Base-by-base conservation (phyloP, 2,113 vertebrate genomes). In the Mungos mungo region DNA sequence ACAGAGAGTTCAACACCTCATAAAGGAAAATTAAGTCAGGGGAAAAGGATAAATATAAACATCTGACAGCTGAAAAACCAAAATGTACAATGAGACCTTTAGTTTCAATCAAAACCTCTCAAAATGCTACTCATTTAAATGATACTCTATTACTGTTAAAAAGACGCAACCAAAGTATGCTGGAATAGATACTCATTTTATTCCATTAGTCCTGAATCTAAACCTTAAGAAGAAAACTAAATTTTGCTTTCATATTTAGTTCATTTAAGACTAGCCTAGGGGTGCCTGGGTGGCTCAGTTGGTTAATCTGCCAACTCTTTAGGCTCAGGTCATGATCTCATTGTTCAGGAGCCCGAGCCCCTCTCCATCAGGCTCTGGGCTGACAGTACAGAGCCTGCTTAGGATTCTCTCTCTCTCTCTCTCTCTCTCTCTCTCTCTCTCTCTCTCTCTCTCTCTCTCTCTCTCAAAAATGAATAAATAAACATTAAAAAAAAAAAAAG, bases 191-290 rank as follows among this genome's bases (percentile, higher is more conserved):
- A 76, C 16, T 83, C 1, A 18, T 90, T 95, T 50, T 63, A 91
- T 72, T 90, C 52, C 38, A 52, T 76, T 95, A 76, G 25, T 95
- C 93, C 81, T 66, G 5, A 86, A 31, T 89, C 41, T 89, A 89
- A 77, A 35, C 69, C 47, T 69, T 71, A 45, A 83, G 5, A 5
- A 92, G 33, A 72, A 83, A 50, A 45, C 5, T 54, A 50, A 16
- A 33, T 27, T 91, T 76, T 68, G 25, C 10, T 66, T 71, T 41
- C 35, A 47, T 72, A 82, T 41, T 65, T 82, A 63, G 66, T 94
- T 72, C 25, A 81, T 35, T 81, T 81, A 72, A 82, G 66, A 72
- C 54, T 88, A 15, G 16, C 38, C 27, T 45, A 60, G 21, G 57
- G 21, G 3, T 8, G 21, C 57, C 57, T 60, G 21, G 21, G 57